Conservation (phyloP, 2,113 vertebrate species). For the Excalfactoria chinensis region DNA sequence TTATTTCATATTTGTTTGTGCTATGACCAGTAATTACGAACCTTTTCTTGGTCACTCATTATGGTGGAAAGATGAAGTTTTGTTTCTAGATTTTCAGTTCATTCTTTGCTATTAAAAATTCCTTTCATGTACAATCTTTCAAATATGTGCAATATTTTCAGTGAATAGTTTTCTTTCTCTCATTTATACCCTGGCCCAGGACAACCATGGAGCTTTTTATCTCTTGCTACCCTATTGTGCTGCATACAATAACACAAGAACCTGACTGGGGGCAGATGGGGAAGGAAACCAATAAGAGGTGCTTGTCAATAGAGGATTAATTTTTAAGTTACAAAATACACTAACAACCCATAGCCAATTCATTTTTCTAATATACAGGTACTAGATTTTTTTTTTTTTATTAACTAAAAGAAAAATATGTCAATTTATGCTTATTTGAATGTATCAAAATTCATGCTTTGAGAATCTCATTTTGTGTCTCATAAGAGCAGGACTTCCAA, state of each 20-base stretch:
- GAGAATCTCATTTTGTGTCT: not conserved
- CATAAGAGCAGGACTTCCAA: not conserved
- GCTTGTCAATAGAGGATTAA: not conserved
- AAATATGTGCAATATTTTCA: not conserved
- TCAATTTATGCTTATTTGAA: not conserved
- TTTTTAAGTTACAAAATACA: not conserved
- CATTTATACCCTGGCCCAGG: not conserved
- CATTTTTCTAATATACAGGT: not conserved
- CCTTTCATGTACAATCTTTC: not conserved
- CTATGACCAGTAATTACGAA: not conserved
- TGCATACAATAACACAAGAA: not conserved
- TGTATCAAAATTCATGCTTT: not conserved
- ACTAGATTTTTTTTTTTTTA: not conserved
- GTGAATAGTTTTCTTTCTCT: not conserved
- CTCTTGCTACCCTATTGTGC: not conserved
- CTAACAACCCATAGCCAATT: not conserved
- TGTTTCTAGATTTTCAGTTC: not conserved
- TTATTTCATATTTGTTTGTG: not conserved
- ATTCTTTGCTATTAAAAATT: not conserved
- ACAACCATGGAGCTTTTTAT: not conserved
- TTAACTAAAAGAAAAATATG: not conserved
- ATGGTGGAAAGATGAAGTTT: not conserved
- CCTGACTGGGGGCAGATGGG: not conserved
- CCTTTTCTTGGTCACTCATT: not conserved
- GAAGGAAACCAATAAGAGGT: not conserved